phyloP scores from a whole-genome alignment of 2,797 vertebrate species.

The Philypnodon macrostomus region DNA sequence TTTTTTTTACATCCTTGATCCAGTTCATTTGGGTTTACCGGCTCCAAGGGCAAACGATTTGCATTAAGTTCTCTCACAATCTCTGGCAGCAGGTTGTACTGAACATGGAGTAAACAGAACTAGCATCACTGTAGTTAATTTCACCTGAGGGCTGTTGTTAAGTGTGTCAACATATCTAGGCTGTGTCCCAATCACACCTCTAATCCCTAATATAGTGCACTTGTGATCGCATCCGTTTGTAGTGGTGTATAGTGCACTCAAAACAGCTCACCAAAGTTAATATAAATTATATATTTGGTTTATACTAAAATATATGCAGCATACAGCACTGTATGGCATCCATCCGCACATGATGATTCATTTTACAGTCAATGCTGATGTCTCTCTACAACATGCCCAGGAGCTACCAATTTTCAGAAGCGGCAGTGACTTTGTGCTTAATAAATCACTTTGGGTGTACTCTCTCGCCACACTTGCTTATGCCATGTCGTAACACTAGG shows the following conservation, averaged over 20 bases:
- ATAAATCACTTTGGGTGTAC: slow-evolving; percentile 25
- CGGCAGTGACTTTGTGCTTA: slow-evolving; percentile 16
- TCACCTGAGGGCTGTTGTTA: not conserved
- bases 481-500: slow-evolving; percentile 5
- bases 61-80: not conserved
- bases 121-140: not conserved
- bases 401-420: slow-evolving; percentile 31
- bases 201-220: too few species aligned
- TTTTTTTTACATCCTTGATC: not conserved
- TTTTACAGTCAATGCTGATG: slow-evolving; percentile 31
- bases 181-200: too few species aligned
- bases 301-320: slow-evolving; percentile 33
- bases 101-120: not conserved
- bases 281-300: slow-evolving; percentile 34
- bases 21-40: slow-evolving; percentile 3
- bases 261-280: too few species aligned
- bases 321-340: slow-evolving; percentile 31
- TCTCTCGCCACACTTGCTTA: slow-evolving; percentile 22
- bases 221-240: too few species aligned
- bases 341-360: slow-evolving; percentile 42
- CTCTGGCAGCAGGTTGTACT: not conserved
- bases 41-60: not conserved
- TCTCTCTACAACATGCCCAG: slow-evolving; percentile 27
- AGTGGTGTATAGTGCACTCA: too few species aligned
- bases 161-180: not conserved